Base-by-base conservation (phyloP, 2,888 invertebrate genomes). In the Anagyrus pseudococci region DNA sequence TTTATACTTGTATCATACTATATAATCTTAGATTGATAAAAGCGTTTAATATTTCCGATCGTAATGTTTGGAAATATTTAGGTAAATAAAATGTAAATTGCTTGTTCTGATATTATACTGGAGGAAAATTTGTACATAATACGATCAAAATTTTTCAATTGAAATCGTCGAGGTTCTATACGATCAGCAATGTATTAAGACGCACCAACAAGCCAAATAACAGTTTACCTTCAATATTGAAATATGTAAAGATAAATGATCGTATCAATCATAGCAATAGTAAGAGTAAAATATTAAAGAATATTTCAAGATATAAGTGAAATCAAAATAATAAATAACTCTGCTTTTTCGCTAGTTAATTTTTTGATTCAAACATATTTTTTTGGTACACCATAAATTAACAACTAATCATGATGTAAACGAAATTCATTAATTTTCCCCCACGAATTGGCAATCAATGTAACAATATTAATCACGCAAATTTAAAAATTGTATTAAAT, bases 91-190 rank as follows among this genome's bases (percentile, higher is more conserved):
- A 50, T 61, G 62, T 65, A 58, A 62, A 65, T 65, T 58, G 19
- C 65, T 52, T 65, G 61, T 58, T 58, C 58, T 65, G 61, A 29
- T 58, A 50, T 58, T 56, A 47, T 58, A 56, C 50, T 48, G 46
- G 17, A 47, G 46, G 54, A 3, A 52, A 55, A 57, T 57, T 29
- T 65, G 65, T 65, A 65, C 22, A 65, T 65, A 64, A 57, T 48
- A 57, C 52, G 25, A 61, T n/a, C n/a, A 56, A 57, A 60, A 47
- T 58, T 61, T 58, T 60, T 65, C 58, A 55, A 62, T 65, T 56
- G 33, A 19, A 47, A 65, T 29, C 53, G 55, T 50, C 48, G 13
- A 40, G 13, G 44, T 64, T 57, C 48, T 40, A 29, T 50, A 58
- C n/a, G 48, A 57, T 13, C 15, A 49, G 37, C 44, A 52, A 58